Evolutionary conservation across 2,113 vertebrate species (phyloP).

Genomic region (Strix aluco): DNA sequence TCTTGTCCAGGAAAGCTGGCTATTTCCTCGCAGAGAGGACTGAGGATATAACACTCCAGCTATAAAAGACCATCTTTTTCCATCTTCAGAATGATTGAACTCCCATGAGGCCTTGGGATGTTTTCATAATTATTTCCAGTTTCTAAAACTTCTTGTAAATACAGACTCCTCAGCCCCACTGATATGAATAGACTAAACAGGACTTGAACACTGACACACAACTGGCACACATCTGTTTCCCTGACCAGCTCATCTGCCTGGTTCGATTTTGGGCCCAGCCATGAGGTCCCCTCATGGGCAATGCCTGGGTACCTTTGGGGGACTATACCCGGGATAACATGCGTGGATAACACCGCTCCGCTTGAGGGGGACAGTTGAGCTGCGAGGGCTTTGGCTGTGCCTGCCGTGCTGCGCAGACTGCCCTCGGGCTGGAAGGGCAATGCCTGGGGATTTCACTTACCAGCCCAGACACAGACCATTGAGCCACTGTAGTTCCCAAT

Average conservation of each 20-base stretch:
- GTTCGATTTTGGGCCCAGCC: not conserved
- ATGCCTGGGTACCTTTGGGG: not conserved
- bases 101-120: not conserved
- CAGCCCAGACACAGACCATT: not conserved
- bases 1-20: constrained; percentile 14
- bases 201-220: not conserved
- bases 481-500: not conserved
- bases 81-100: constrained; percentile 17
- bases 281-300: not conserved
- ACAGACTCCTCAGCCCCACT: not conserved
- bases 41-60: not conserved
- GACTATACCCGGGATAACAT: not conserved
- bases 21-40: not conserved
- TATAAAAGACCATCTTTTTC: constrained; percentile 42
- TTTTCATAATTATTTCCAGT: constrained; percentile 49
- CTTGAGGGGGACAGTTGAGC: not conserved
- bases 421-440: not conserved
- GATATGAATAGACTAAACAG: not conserved
- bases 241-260: not conserved
- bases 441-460: not conserved
- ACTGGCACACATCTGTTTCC: not conserved
- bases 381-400: fast-evolving
- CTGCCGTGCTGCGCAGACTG: not conserved
- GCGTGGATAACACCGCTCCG: fast-evolving
- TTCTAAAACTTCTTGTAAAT: constrained; percentile 20